Evolutionary conservation across 2,888 invertebrate genomes (phyloP), one percentile per base, ranked within the genome.

Genomic region (Keiferia lycopersicella): DNA sequence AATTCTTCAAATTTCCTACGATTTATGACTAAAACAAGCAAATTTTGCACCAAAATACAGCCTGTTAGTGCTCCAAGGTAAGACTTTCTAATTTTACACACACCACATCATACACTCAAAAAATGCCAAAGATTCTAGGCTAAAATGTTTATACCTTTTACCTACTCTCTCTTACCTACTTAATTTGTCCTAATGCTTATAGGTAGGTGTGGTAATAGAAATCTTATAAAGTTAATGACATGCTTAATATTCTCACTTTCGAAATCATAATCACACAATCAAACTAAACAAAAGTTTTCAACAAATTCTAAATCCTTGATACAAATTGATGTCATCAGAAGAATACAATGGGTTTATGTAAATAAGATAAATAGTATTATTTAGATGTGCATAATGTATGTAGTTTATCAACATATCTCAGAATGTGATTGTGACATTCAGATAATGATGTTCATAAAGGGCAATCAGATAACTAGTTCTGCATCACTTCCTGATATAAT

Each of bases 51-150:
- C 30, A 67, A 67, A 41, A 34, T 11, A 8, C n/a, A 61, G 34
- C 70, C 71, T 64, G 69, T 69, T 53, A 68, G 69, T 41, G 62
- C 66, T 62, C 63, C 62, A 48, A 75, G 80, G 84, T 84, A 74
- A 76, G 70, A 38, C 39, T 11, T 34, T 16, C 22, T 30, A 1
- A n/a, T 51, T 20, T 50, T n/a, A n/a, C 8, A 30, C 30, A 6
- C 20, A 51, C 12, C 20, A 20, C 2, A 20, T 22, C 22, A 51
- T 50, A 18, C 20, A 50, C 48, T 50, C 18, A 1, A 18, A 26
- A 26, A 26, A 26, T 4, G 26, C 6, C 26, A 26, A 26, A 26
- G 6, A 26, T 26, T 26, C 26, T 26, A n/a, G n/a, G 7, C 1
- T 20, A 16, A n/a, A 22, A 22, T 50, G 18, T 18, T 16, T 4